Conservation (phyloP, 2,113 vertebrate species). For the Myotis yumanensis region DNA sequence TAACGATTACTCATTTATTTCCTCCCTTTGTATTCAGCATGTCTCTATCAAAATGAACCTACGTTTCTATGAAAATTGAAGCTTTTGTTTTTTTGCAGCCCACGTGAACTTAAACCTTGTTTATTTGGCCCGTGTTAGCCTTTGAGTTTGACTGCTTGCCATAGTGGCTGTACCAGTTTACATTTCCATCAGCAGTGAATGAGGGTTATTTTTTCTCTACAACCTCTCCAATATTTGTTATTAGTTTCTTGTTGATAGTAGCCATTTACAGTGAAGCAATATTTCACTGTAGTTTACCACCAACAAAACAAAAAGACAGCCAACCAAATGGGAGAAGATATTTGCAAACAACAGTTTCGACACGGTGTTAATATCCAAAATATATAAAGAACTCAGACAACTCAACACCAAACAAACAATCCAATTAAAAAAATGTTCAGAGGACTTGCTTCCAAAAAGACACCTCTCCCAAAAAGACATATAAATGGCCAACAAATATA, state of each 20-base stretch:
- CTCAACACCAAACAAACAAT: not conserved
- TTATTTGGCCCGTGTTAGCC: no score
- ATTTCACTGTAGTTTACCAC: not conserved
- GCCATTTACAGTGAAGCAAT: not conserved
- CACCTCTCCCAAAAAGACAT: not conserved
- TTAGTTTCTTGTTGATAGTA: not conserved
- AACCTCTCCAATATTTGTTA: not conserved
- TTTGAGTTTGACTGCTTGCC: no score
- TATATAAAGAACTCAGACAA: not conserved
- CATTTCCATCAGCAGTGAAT: not conserved
- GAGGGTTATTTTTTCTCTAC: not conserved
- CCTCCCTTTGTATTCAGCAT: no score
- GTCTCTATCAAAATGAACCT: no score
- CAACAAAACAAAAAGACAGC: not conserved
- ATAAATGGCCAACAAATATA: not conserved
- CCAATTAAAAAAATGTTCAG: not conserved
- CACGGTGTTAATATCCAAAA: not conserved
- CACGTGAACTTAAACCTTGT: no score
- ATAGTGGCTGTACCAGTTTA: not conserved
- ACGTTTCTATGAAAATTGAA: no score
- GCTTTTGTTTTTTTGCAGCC: no score
- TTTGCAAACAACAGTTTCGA: not conserved
- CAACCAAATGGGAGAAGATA: not conserved
- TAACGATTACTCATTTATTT: no score
- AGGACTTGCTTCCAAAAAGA: not conserved